phyloP scores from a whole-genome alignment of 2,797 vertebrate genomes.

The Megaceryle alcyon region DNA sequence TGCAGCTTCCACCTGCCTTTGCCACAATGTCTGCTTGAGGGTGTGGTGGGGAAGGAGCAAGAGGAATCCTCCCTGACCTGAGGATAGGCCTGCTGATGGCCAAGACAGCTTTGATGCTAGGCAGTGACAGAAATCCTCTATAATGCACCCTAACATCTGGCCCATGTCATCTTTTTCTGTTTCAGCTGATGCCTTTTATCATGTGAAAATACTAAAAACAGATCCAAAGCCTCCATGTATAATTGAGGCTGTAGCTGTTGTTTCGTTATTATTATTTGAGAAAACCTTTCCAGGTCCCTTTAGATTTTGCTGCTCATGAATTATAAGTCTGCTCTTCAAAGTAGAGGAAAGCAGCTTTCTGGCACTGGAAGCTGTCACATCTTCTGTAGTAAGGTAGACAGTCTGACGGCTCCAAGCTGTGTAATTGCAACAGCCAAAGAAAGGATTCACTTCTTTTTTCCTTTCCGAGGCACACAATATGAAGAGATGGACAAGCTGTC shows the following conservation, averaged over 20 bases:
- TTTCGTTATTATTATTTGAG: background rate
- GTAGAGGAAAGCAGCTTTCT: background rate
- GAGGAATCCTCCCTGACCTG: background rate
- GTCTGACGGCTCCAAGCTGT: slow-evolving; percentile 14
- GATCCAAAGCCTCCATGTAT: background rate
- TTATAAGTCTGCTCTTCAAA: slow-evolving; percentile 50
- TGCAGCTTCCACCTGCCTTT: background rate
- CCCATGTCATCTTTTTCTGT: background rate
- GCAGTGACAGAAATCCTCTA: background rate
- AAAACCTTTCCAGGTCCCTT: slow-evolving; percentile 26
- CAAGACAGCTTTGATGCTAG: background rate
- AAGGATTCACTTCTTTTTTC: background rate
- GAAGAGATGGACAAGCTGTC: background rate
- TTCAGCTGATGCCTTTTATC: background rate
- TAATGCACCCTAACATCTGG: background rate
- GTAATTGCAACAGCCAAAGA: slow-evolving; percentile 18
- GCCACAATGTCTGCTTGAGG: background rate
- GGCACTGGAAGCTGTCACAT: background rate
- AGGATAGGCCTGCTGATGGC: background rate
- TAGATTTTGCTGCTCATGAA: slow-evolving; percentile 39
- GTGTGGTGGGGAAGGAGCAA: background rate
- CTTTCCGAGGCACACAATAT: background rate
- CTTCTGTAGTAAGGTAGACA: slow-evolving; percentile 23
- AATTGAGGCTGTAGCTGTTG: background rate
- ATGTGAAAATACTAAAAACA: slow-evolving; percentile 19